Base-by-base conservation (phyloP, 2,888 invertebrate species). In the Neoitamus cyanurus region DNA sequence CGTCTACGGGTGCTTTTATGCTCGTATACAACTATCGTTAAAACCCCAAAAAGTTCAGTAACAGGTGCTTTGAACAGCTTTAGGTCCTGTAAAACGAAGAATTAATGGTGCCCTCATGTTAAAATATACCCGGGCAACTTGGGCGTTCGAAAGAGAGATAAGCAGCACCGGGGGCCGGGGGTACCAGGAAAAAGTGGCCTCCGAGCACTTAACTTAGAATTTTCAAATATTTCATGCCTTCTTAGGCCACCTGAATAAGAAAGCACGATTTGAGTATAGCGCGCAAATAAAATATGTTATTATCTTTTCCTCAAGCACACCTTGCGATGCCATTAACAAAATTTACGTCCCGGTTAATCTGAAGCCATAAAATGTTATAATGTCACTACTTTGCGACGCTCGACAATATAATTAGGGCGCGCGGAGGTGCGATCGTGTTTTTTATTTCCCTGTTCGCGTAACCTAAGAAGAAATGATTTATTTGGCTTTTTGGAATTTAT, bases 271-370 rank as follows among this genome's bases (percentile, higher is more conserved):
- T 46, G 46, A 42, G 28, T n/a, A 75, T 28, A 42, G 20, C 36
- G 13, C 13, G 28, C 31, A 73, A 42, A 75, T 75, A 75, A 75
- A 75, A 75, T 75, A 75, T 42, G 42, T 75, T 75, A 75, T 42
- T 75, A 75, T 75, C 46, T 75, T 75, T 75, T 42, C 25, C 34
- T 37, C 46, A 83, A 73, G 48, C 72, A 73, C 36, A 42, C 75
- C 48, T 75, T 84, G 15, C 77, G 68, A 70, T 42, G 70, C 78
- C 78, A 83, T 85, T 85, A 83, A 78, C 85, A 30, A 77, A 83
- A 85, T 85, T 85, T 85, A 85, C 85, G 83, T 85, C 78, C 20
- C 70, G 70, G 78, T 83, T 83, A 83, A 78, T 85, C 83, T 68
- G 13, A 31, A 78, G 15, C 48, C 80, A 85, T 83, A 85, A 85